A percentile compares a stretch with the other conserved stretches of the same genome.
These are phyloP conservation scores for Sebastes minor DNA, from an alignment of 2,797 vertebrate genomes.

Conservation along the genomic window DNA sequence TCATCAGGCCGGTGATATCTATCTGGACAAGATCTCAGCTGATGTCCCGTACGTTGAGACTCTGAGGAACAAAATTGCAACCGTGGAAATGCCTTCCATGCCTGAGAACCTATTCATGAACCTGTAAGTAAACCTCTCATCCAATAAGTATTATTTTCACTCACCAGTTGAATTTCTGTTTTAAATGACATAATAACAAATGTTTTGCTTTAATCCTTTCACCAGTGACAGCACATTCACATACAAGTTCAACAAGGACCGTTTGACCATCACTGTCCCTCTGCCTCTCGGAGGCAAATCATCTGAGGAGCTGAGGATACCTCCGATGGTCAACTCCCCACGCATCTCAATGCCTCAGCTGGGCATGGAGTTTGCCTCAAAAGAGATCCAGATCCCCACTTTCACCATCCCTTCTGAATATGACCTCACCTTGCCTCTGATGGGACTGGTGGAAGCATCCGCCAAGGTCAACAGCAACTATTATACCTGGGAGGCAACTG, in stretches of 20 bases:
- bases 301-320: conserved; percentile 83
- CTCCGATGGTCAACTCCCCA: conserved; percentile 78
- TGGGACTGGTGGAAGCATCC: conserved; percentile 87
- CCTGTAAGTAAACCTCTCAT: conserved; percentile 79
- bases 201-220: conserved; percentile 21
- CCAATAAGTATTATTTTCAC: background rate
- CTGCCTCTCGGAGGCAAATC: conserved; percentile 90
- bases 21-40: conserved; percentile 83
- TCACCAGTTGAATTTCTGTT: background rate
- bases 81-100: conserved; percentile 82
- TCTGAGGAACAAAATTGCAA: conserved; percentile 79
- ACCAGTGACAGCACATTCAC: conserved; percentile 86
- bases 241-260: conserved; percentile 87
- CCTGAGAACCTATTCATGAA: conserved; percentile 91
- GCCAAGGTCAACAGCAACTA: conserved; percentile 89
- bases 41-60: conserved; percentile 81
- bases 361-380: conserved; percentile 80
- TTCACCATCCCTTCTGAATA: conserved; percentile 87
- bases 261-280: conserved; percentile 82
- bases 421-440: conserved; percentile 83
- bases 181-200: conserved; percentile 1
- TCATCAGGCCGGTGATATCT: conserved; percentile 85
- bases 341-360: conserved; percentile 79
- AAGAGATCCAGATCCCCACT: conserved; percentile 81
- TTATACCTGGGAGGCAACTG: conserved; percentile 89